These are phyloP conservation scores for Mustelus asterias DNA, from an alignment of 2,113 vertebrate genomes.

Conservation along the genomic window DNA sequence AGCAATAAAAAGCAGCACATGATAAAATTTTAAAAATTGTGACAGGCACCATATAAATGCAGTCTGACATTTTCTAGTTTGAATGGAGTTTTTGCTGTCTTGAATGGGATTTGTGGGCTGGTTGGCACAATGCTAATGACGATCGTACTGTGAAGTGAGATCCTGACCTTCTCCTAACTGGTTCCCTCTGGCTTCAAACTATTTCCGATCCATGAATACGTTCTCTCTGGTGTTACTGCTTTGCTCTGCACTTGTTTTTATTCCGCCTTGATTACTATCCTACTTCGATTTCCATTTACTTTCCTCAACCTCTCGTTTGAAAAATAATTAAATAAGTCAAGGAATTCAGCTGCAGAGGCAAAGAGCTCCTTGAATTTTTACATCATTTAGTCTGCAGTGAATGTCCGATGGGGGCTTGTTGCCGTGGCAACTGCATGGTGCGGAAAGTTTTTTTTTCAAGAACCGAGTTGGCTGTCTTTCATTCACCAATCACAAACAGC, in stretches of 20 bases:
- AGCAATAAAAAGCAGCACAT: no score
- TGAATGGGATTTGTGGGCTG: not conserved
- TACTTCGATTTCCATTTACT: not conserved
- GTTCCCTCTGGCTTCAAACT: not conserved
- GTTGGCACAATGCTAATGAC: not conserved
- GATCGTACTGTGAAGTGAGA: not conserved
- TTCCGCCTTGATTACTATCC: not conserved
- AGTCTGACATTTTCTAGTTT: not conserved
- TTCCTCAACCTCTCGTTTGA: not conserved
- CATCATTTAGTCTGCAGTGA: not conserved
- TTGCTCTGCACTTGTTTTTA: not conserved
- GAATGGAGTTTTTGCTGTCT: not conserved
- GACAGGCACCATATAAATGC: not conserved
- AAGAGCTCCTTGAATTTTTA: not conserved
- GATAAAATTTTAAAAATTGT: no score
- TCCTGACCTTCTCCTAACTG: not conserved
- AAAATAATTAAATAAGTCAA: not conserved
- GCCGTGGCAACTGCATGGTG: not conserved
- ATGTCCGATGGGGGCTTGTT: not conserved
- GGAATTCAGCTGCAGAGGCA: not conserved
- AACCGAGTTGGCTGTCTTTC: not conserved
- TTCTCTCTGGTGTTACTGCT: not conserved
- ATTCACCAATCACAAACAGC: not conserved
- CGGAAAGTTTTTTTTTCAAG: not conserved
- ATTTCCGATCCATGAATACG: not conserved